Evolutionary conservation across 2,113 vertebrate species (phyloP).

Genomic region (Oostethus manadensis): DNA sequence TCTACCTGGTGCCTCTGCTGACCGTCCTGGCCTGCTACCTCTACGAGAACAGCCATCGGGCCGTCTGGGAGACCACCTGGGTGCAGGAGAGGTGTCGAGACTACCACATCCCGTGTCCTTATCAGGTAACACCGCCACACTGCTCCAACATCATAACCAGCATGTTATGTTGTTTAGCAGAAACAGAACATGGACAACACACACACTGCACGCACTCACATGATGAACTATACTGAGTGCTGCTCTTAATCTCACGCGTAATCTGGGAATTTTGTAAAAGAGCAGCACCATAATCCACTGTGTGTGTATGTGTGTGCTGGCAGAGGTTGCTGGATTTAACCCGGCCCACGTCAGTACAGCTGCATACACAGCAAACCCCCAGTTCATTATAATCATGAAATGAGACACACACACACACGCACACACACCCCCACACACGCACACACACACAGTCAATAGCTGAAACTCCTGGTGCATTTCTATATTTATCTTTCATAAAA

Average conservation of each 20-base stretch:
- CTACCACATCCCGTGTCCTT: constrained; percentile 97
- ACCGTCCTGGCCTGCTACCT: constrained; percentile 90
- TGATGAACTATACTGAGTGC: not conserved
- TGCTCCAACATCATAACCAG: no score
- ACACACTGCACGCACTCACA: no score
- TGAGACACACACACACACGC: not conserved
- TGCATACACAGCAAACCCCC: constrained; percentile 1
- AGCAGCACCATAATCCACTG: constrained; percentile 32
- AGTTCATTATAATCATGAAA: not conserved
- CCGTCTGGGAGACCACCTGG: constrained; percentile 94
- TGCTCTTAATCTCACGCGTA: constrained; percentile 33
- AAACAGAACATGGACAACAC: no score
- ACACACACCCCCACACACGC: constrained; percentile 5
- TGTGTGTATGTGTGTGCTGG: not conserved
- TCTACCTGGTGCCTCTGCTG: constrained; percentile 94
- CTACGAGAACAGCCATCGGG: constrained; percentile 88
- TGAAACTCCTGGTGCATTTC: constrained; percentile 13
- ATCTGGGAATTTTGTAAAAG: constrained; percentile 24
- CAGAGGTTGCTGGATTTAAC: not conserved
- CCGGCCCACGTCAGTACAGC: not conserved
- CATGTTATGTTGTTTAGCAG: no score
- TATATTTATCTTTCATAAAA: constrained; percentile 51
- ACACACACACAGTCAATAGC: not conserved
- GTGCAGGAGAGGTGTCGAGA: constrained; percentile 88
- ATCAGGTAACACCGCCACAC: constrained; percentile 72